A percentile compares a stretch with the other conserved stretches of the same genome.
phyloP scores from a whole-genome alignment of 2,888 invertebrate species.

The Lucinisca nassula region DNA sequence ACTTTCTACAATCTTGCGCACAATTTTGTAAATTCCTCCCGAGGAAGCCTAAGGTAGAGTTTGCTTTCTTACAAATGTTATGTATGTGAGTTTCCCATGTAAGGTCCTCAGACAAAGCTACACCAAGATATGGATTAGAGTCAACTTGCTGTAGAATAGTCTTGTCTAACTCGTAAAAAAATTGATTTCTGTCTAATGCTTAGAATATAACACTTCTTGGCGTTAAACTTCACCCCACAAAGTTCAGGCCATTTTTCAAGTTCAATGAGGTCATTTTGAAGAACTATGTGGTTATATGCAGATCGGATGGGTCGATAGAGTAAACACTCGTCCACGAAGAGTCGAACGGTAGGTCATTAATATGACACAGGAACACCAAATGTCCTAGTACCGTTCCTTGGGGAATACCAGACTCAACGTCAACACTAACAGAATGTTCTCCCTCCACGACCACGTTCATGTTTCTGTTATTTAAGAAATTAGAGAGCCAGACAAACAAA shows the following conservation, averaged over 20 bases:
- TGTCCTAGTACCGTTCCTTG: no score
- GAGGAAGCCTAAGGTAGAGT: not conserved
- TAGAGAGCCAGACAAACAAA: no score
- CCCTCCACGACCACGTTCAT: conserved; percentile 1
- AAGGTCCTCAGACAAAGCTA: not conserved
- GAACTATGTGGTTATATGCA: not conserved
- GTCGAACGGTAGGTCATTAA: not conserved
- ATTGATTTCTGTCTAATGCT: no score
- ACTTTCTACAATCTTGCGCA: not conserved
- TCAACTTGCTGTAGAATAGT: not conserved
- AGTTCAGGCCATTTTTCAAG: not conserved
- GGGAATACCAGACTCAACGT: not conserved
- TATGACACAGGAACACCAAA: not conserved
- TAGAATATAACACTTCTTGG: not conserved
- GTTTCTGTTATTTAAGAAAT: not conserved
- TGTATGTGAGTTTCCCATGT: not conserved
- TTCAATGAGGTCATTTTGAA: not conserved
- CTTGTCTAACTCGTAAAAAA: not conserved
- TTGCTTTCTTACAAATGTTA: not conserved
- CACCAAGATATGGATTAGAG: not conserved
- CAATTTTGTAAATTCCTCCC: no score
- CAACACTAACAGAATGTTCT: not conserved
- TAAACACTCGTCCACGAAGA: not conserved
- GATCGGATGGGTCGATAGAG: not conserved
- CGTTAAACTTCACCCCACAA: not conserved